A percentile compares a stretch with the other conserved stretches of the same genome.
phyloP scores from a whole-genome alignment of 2,888 invertebrate species.

The Philopedon plagiatum region DNA sequence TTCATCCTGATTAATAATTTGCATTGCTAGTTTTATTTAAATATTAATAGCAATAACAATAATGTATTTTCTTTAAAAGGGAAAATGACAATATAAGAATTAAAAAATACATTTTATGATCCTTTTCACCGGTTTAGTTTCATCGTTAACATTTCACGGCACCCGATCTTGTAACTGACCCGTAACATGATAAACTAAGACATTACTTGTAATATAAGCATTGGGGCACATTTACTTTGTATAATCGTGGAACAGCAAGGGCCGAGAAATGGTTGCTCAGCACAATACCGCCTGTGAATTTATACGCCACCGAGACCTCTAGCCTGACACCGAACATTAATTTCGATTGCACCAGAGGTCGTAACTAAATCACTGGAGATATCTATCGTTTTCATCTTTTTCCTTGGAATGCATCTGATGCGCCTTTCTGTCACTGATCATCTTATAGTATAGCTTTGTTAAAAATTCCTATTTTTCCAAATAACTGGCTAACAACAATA shows the following conservation, averaged over 20 bases:
- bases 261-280: slow-evolving; percentile 16
- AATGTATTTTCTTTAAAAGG: too few relatives aligned
- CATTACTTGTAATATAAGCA: not conserved
- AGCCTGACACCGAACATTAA: slow-evolving; percentile 29
- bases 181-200: not conserved
- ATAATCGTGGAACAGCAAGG: not conserved
- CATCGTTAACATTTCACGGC: not conserved
- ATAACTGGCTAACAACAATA: too few relatives aligned
- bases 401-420: not conserved
- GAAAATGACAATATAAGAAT: too few relatives aligned
- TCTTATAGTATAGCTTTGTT: too few relatives aligned
- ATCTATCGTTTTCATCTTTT: slow-evolving; percentile 12
- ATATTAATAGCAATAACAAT: too few relatives aligned
- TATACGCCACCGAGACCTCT: slow-evolving; percentile 31
- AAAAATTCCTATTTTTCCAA: too few relatives aligned
- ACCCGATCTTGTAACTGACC: not conserved
- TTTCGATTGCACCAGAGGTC: slow-evolving; percentile 25
- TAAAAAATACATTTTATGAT: too few relatives aligned
- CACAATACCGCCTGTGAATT: slow-evolving; percentile 30
- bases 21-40: too few relatives aligned
- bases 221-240: not conserved
- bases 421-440: not conserved
- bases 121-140: too few relatives aligned
- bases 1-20: too few relatives aligned
- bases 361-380: slow-evolving; percentile 29